Evolutionary conservation across 2,888 invertebrate species (phyloP), one percentile per base, ranked within the genome.

Genomic region (Cerceris ruficornis): DNA sequence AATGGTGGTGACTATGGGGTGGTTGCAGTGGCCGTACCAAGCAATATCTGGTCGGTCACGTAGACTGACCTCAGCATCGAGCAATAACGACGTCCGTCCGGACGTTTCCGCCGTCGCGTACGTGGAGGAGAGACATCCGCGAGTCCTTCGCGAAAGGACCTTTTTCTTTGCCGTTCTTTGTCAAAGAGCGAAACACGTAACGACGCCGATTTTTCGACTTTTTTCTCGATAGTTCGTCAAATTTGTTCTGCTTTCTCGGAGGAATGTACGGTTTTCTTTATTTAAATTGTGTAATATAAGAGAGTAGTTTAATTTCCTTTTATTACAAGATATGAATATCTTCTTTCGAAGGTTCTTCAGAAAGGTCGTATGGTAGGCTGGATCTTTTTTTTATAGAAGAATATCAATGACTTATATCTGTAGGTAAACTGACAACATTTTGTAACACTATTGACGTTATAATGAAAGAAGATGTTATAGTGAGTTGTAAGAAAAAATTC

Each of bases 51-150:
- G 84, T 87, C 87, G 89, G 90, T 92, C 92, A 91, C 92, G 92
- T 92, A 91, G 91, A 92, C 91, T 91, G 92, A 92, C 92, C 92
- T 91, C 92, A 90, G 90, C 88, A 88, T 84, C 87, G 87, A 87
- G 92, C 90, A 91, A 92, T 92, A 91, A 91, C 90, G 90, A 86
- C 71, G 81, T 64, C 77, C 57, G 77, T 49, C 73, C 62, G 72
- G 81, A 78, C 84, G 76, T 80, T 83, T 83, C 86, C 59, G 70
- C 70, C 75, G 75, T 75, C 77, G 74, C 69, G 62, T 64, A 81
- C 74, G 75, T 70, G 77, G 54, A 73, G 46, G 14, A 62, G 55
- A 54, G 58, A 54, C 71, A 67, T 55, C 15, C 15, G n/a, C 15
- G 17, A n/a, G 13, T 62, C 49, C 62, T 50, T 17, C 46, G 28